These are phyloP conservation scores for Apostichopus leukothele DNA, from an alignment of 53 echinoderm and acorn worm species.

Conservation along the genomic window DNA sequence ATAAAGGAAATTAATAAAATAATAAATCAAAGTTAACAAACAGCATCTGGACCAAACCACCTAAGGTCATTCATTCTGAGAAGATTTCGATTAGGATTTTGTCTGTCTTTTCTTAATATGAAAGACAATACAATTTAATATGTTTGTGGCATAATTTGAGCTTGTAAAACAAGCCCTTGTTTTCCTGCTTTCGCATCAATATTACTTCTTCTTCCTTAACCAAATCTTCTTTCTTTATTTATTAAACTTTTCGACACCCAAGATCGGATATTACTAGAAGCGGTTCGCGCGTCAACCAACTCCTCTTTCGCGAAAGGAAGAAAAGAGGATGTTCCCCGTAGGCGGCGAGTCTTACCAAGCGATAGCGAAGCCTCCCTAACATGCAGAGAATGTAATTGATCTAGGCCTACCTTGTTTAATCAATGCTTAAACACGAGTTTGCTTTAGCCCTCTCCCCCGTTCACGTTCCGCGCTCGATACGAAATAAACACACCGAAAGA, in stretches of 20 bases:
- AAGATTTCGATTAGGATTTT: not conserved
- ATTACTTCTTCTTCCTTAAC: slow-evolving; percentile 8
- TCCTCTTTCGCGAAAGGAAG: not conserved
- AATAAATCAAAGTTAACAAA: not conserved
- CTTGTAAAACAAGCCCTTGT: slow-evolving; percentile 40
- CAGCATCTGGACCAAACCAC: not conserved
- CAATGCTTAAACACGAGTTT: slow-evolving; percentile 51
- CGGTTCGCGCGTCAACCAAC: slow-evolving; percentile 36
- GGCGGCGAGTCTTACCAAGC: slow-evolving; percentile 44
- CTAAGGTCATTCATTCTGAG: not conserved
- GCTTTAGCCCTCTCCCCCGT: slow-evolving; percentile 21
- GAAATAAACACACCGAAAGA: not conserved
- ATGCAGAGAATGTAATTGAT: slow-evolving; percentile 43
- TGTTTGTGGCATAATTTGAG: slow-evolving; percentile 48
- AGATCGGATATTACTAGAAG: slow-evolving; percentile 27
- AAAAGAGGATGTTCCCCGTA: slow-evolving; percentile 21
- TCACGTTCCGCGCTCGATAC: slow-evolving; percentile 42
- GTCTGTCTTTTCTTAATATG: not conserved
- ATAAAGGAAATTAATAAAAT: not conserved
- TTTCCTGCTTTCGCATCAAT: slow-evolving; percentile 1
- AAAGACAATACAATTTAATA: slow-evolving; percentile 45
- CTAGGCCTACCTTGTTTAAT: slow-evolving; percentile 38
- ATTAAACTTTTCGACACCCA: slow-evolving; percentile 50
- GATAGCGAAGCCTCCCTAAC: slow-evolving; percentile 35
- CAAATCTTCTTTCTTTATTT: slow-evolving; percentile 4